Evolutionary conservation across 2,113 vertebrate species (phyloP).

Genomic region (Todiramphus chloris): DNA sequence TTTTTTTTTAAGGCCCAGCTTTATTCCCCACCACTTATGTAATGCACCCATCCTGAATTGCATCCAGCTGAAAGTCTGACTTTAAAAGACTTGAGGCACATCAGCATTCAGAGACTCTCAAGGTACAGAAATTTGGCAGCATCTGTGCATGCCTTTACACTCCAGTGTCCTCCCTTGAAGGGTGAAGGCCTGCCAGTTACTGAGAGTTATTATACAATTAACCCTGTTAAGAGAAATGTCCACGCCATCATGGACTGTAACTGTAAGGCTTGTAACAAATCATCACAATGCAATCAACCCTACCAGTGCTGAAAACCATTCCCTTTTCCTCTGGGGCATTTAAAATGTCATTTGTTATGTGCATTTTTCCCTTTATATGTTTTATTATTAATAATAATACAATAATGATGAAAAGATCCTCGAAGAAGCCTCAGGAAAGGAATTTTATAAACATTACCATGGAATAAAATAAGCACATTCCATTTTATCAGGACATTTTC

Average conservation of each 20-base stretch:
- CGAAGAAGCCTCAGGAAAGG: conserved; percentile 62
- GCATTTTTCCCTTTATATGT: conserved; percentile 26
- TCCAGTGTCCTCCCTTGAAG: conserved; percentile 15
- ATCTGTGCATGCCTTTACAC: not conserved
- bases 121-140: conserved; percentile 39
- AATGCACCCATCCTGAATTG: not conserved
- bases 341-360: conserved; percentile 37
- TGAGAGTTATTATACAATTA: conserved; percentile 24
- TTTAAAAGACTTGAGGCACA: not conserved
- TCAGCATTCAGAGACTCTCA: not conserved
- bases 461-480: conserved; percentile 73
- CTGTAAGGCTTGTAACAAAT: conserved; percentile 44
- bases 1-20: not conserved
- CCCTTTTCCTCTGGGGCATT: conserved; percentile 21
- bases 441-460: conserved; percentile 68
- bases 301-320: conserved; percentile 28
- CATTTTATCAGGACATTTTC: conserved; percentile 75
- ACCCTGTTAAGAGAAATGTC: conserved; percentile 35
- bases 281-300: conserved; percentile 33
- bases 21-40: not conserved
- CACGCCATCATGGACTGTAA: not conserved
- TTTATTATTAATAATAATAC: conserved; percentile 62
- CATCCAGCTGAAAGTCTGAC: not conserved
- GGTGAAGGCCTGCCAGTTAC: conserved; percentile 13
- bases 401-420: conserved; percentile 53